Base-by-base conservation (phyloP, 2,113 vertebrate genomes). In the Limanda limanda region DNA sequence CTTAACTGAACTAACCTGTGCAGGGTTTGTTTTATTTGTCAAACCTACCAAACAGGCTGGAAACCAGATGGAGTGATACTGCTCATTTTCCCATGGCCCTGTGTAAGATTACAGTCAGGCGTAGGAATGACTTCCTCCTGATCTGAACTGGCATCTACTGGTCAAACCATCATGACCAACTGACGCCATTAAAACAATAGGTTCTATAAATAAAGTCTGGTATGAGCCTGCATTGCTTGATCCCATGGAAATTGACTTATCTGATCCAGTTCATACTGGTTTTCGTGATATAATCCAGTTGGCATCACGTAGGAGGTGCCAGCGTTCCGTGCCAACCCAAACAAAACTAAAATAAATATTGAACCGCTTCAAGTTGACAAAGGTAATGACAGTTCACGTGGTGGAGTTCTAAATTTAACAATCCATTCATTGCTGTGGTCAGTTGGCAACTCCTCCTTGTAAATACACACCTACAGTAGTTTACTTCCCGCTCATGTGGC, bases 171-270 rank as follows among this genome's bases (percentile, higher is more conserved):
- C 67, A 60, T 71, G 52, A 67, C 7, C 5, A 48, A 23, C 17
- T 71, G 62, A 71, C 15, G 37, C 21, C 59, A 69, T 54, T 5
- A 71, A 71, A 76, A 72, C 25, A 76, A 68, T 13, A n/a, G 10
- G 25, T 7, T 77, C 20, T 23, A 37, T 25, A 48, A 57, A 1
- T 64, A 27, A 25, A 1, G 35, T 62, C 24, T 63, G 57, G 58
- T 64, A 65, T 45, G 1, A 75, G 66, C n/a, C 54, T 2, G 2
- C 42, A 56, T 63, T 24, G 25, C 27, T 61, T 56, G 15, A 23
- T 71, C 18, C 65, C 67, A 72, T 23, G 20, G 35, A 68, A 47
- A 17, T 54, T 10, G 24, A 64, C 58, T n/a, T 6, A 78, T 82
- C 58, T 76, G 31, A 76, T 74, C 57, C 17, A 40, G 3, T 48